These are phyloP conservation scores for Athene noctua DNA, from an alignment of 2,113 vertebrate species.

Conservation along the genomic window DNA sequence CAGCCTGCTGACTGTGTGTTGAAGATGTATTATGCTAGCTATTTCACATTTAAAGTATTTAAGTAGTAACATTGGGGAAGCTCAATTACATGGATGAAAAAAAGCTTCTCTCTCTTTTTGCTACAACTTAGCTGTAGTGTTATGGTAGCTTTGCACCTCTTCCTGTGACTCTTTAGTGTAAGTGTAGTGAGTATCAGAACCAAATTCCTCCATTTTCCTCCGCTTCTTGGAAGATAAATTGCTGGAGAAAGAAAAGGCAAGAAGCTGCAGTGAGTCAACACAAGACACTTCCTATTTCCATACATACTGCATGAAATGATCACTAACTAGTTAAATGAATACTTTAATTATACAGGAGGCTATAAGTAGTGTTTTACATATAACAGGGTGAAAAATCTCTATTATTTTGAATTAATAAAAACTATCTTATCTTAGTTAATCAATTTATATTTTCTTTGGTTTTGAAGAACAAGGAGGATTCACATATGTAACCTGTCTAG, in stretches of 20 bases:
- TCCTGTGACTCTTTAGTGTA: background rate
- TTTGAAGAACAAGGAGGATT: background rate
- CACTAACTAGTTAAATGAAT: background rate
- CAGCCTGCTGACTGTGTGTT: background rate
- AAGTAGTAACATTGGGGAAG: background rate
- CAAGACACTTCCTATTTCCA: background rate
- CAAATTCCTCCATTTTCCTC: background rate
- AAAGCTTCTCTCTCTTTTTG: background rate
- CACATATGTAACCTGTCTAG: background rate
- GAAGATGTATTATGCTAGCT: background rate
- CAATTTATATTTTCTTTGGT: background rate
- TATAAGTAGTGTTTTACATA: background rate
- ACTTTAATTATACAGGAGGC: background rate
- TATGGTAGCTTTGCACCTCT: background rate
- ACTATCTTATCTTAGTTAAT: background rate
- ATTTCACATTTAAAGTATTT: background rate
- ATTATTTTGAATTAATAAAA: background rate
- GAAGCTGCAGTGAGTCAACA: background rate
- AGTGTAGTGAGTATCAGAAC: background rate
- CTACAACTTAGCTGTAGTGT: background rate
- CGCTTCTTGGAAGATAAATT: background rate
- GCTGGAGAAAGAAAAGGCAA: background rate
- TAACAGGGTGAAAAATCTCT: background rate
- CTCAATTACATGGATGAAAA: background rate
- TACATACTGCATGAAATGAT: background rate